Evolutionary conservation across 2,888 invertebrate species (phyloP).

Genomic region (Ochropleura leucogaster): DNA sequence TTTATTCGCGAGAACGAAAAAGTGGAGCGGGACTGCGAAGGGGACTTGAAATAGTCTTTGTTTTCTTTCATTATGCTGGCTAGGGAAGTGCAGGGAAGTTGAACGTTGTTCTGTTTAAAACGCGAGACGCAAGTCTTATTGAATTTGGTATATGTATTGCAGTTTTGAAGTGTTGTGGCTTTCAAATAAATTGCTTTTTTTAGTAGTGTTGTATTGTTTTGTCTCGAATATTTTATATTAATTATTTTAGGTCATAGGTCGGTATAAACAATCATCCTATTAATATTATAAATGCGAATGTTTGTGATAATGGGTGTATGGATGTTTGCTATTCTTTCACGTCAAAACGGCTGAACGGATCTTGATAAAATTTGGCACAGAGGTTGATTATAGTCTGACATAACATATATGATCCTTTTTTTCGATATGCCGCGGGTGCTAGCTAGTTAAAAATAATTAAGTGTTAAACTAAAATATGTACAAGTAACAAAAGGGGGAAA

Average conservation of each 20-base stretch:
- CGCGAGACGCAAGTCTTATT: slow-evolving; percentile 57
- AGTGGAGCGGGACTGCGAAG: slow-evolving; percentile 57
- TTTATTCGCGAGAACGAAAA: slow-evolving; percentile 75
- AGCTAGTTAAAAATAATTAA: too few species aligned
- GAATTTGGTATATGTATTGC: slow-evolving; percentile 55
- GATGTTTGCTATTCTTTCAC: too few species aligned
- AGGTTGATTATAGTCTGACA: too few species aligned
- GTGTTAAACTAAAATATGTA: too few species aligned
- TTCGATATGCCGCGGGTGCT: too few species aligned
- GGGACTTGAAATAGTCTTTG: slow-evolving; percentile 71
- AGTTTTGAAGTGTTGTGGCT: slow-evolving; percentile 53
- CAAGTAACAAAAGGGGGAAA: too few species aligned
- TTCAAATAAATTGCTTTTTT: slow-evolving; percentile 43
- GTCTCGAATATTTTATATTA: neutral
- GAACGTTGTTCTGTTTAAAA: slow-evolving; percentile 39
- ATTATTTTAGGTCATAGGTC: neutral
- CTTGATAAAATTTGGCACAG: too few species aligned
- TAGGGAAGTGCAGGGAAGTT: slow-evolving; percentile 58
- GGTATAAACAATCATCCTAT: too few species aligned
- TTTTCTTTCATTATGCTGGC: slow-evolving; percentile 73
- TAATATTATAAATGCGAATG: too few species aligned
- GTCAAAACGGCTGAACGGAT: too few species aligned
- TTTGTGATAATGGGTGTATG: too few species aligned
- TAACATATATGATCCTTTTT: too few species aligned
- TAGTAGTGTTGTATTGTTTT: slow-evolving; percentile 24